Evolutionary conservation across 2,888 invertebrate genomes (phyloP), one percentile per base, ranked within the genome.

Genomic region (Diaprepes abbreviatus): DNA sequence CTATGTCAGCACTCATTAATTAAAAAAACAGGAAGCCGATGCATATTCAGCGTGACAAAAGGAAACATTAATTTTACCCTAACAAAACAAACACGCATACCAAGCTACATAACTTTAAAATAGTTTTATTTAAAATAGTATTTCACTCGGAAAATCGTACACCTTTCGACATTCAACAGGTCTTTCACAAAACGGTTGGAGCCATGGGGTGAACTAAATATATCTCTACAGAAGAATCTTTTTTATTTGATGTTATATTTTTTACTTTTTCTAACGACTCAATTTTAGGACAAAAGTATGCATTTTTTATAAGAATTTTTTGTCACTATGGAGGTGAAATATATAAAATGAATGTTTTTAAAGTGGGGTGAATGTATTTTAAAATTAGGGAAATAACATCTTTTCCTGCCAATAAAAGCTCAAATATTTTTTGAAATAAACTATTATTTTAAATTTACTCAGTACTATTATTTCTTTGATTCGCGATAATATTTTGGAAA

Each of bases 171-270:
- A n/a, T 38, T 55, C 55, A 55, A 55, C 55, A 55, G 55, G 55
- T 55, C 24, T 6, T 38, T 54, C 21, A 21, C 21, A 12, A 21
- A 55, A 55, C 17, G 16, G 48, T 17, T 21, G 36, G 7, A 35
- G 5, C 35, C 21, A n/a, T 54, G 7, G 55, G 55, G 55, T 55
- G 36, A 55, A 36, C 35, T 54, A 54, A 54, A 54, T 54, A 35
- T 54, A 35, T 35, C 54, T 31, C 9, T 6, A 35, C 35, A 33
- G 28, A 33, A 5, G n/a, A 35, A 17, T 33, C 54, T 35, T 33
- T 28, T 35, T 33, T 14, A 36, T 3, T 36, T 3, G 3, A 10
- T 5, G 14, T 12, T 40, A 40, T 40, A 14, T 40, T 40, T 10
- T 14, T 14, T 5, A 24, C 5, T 40, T 40, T 40, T 16, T 14